Conservation (phyloP, 2,113 vertebrate species). For the Andinoacara biseriatus region DNA sequence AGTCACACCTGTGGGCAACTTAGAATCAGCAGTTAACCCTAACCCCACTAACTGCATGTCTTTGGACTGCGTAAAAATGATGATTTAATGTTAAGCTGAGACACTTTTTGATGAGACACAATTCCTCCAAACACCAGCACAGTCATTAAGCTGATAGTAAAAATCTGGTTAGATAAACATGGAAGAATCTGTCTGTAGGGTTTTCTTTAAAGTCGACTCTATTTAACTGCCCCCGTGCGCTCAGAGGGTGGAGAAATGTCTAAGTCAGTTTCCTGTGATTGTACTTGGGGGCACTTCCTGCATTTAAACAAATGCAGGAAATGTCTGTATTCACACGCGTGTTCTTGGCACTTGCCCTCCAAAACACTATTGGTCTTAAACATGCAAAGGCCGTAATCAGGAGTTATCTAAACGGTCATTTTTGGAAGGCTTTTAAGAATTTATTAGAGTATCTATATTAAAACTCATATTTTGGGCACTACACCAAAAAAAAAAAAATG, state of each 20-base stretch:
- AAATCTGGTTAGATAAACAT: not conserved
- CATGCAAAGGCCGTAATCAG: not conserved
- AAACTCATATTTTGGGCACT: not conserved
- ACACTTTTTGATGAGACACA: no score
- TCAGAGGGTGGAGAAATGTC: not conserved
- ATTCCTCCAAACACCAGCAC: not conserved
- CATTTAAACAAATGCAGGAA: conserved; percentile 75
- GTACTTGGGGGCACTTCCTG: conserved; percentile 52
- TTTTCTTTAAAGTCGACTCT: not conserved
- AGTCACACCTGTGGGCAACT: no score
- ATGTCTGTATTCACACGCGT: conserved; percentile 27
- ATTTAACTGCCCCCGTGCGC: conserved; percentile 4
- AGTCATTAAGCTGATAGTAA: not conserved
- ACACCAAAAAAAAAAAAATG: no score
- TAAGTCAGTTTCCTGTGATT: conserved; percentile 72
- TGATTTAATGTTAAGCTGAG: no score
- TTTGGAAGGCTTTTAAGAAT: not conserved
- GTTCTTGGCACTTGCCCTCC: conserved; percentile 1
- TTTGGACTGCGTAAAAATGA: no score
- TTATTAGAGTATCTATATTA: not conserved
- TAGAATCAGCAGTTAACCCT: no score
- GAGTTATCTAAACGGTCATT: not conserved
- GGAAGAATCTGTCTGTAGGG: not conserved
- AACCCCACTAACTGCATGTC: no score
- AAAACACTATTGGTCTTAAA: not conserved